Evolutionary conservation across 1,140 invertebrate genomes (phyloP).

Genomic region (Epicauta chinensis): DNA sequence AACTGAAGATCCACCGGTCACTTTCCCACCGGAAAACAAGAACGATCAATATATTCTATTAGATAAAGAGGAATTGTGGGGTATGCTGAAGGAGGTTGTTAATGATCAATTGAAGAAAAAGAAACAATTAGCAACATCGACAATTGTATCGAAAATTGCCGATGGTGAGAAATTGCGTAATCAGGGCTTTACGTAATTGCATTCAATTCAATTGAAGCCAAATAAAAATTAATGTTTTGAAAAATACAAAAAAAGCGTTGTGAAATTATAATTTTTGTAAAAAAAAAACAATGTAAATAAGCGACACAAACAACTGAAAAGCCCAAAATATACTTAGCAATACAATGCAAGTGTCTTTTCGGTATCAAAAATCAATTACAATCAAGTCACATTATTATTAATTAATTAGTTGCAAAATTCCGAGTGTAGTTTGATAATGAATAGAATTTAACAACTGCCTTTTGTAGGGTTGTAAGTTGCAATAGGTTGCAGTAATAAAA

Average conservation of each 20-base stretch:
- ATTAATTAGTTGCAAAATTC: slow-evolving; percentile 3
- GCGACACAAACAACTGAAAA: too few species aligned
- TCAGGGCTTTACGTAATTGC: slow-evolving; percentile 27
- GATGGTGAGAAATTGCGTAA: slow-evolving; percentile 19
- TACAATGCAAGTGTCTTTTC: slow-evolving; percentile 18
- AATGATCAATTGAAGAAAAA: slow-evolving; percentile 33
- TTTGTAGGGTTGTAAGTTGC: too few species aligned
- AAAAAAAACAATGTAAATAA: too few species aligned
- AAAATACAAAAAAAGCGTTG: slow-evolving; percentile 9
- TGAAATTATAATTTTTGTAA: neutral
- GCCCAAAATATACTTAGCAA: slow-evolving; percentile 8
- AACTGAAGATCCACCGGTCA: slow-evolving; percentile 34
- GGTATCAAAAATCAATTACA: slow-evolving; percentile 4
- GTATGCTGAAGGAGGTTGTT: slow-evolving; percentile 51
- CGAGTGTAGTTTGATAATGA: neutral
- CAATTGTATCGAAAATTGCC: slow-evolving; percentile 10
- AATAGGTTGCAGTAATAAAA: too few species aligned
- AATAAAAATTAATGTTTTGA: neutral
- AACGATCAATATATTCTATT: slow-evolving; percentile 49
- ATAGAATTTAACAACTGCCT: neutral
- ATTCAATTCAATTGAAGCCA: neutral
- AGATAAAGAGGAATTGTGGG: slow-evolving; percentile 53
- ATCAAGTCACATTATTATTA: neutral
- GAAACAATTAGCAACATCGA: neutral
- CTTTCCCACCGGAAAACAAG: slow-evolving; percentile 49